These are phyloP conservation scores for Macrosoma leucophasiata DNA, from an alignment of 2,888 invertebrate genomes.

Conservation along the genomic window DNA sequence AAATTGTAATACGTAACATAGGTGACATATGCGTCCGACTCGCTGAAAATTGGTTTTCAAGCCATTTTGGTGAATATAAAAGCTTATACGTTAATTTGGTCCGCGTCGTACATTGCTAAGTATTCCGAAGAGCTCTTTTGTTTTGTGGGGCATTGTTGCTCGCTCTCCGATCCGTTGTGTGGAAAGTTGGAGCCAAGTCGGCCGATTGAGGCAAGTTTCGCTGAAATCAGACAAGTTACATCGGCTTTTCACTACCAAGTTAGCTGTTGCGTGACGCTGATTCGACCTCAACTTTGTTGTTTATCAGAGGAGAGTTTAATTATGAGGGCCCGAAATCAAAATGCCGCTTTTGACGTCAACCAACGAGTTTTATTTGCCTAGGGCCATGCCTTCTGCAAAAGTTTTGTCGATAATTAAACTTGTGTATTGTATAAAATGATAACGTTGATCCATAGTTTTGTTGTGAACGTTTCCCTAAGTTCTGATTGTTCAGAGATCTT, in stretches of 20 bases:
- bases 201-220: constrained; percentile 56
- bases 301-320: constrained; percentile 50
- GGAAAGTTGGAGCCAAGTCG: constrained; percentile 51
- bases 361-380: too few relatives aligned
- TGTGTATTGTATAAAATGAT: too few relatives aligned
- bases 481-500: too few relatives aligned
- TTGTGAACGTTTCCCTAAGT: too few relatives aligned
- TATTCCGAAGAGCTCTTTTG: constrained; percentile 56
- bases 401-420: too few relatives aligned
- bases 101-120: constrained; percentile 37
- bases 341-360: too few relatives aligned
- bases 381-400: too few relatives aligned
- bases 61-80: constrained; percentile 13
- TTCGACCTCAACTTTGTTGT: constrained; percentile 57
- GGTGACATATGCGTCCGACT: too few relatives aligned
- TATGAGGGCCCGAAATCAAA: constrained; percentile 31
- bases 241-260: constrained; percentile 57
- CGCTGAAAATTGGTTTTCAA: constrained; percentile 33
- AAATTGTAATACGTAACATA: too few relatives aligned
- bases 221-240: constrained; percentile 61
- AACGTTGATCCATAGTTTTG: too few relatives aligned
- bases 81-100: constrained; percentile 38
- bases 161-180: constrained; percentile 47
- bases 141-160: constrained; percentile 57
- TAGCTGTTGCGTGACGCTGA: constrained; percentile 58